Percentiles rank a stretch among this genome's conserved stretches.
Conservation (phyloP, 2,113 vertebrate species). For the Melanostigma gelatinosum region DNA sequence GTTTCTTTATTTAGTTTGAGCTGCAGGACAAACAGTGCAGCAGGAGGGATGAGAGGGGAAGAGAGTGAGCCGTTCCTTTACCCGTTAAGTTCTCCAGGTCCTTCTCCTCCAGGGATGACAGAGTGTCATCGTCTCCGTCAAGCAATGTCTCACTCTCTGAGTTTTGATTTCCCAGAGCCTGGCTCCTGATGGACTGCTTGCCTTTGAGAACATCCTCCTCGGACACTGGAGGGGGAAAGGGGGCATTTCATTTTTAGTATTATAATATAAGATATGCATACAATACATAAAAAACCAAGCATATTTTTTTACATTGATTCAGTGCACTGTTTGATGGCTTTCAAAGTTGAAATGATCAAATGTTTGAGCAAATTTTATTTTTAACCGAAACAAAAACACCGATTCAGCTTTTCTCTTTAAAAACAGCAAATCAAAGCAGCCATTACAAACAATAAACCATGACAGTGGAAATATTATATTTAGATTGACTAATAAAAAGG, state of each 20-base stretch:
- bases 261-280: too few species aligned
- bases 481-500: not conserved
- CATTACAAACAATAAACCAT: not conserved
- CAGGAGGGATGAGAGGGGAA: constrained; percentile 2
- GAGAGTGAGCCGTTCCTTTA: constrained; percentile 75
- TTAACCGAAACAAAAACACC: not conserved
- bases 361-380: not conserved
- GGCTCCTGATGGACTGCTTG: constrained; percentile 94
- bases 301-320: not conserved
- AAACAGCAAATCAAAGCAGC: not conserved
- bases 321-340: constrained; percentile 2
- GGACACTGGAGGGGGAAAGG: constrained; percentile 82
- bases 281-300: not conserved
- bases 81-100: constrained; percentile 95
- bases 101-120: constrained; percentile 96
- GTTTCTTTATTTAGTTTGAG: constrained; percentile 16
- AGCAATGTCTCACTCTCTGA: constrained; percentile 90
- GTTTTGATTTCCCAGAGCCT: constrained; percentile 93
- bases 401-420: not conserved
- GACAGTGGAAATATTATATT: not conserved
- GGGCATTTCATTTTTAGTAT: constrained; percentile 9
- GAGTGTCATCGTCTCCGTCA: constrained; percentile 94
- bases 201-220: constrained; percentile 95
- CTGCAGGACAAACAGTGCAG: not conserved
- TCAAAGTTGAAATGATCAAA: constrained; percentile 1